Conservation (phyloP, 1,140 invertebrate genomes). For the Brachionus plicatilis region DNA sequence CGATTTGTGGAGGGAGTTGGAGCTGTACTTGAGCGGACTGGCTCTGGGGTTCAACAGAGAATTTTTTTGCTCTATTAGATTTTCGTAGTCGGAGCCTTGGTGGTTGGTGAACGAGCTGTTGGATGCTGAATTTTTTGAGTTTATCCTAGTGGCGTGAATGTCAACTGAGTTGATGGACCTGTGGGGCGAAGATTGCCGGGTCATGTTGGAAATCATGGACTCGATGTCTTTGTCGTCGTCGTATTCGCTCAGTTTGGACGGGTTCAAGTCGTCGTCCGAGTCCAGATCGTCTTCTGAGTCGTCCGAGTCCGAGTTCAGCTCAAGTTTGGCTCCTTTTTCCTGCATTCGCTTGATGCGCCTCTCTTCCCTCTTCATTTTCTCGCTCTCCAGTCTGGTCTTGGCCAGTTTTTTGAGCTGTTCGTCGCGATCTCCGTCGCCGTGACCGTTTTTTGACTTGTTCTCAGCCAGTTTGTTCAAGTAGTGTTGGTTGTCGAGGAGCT, state of each 20-base stretch:
- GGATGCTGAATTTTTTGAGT: constrained; percentile 6
- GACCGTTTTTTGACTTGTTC: background rate
- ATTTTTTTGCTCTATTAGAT: background rate
- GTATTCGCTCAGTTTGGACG: constrained; percentile 21
- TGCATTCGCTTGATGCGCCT: background rate
- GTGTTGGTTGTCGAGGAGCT: background rate
- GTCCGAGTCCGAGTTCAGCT: background rate
- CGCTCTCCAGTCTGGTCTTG: background rate
- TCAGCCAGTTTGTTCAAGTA: background rate
- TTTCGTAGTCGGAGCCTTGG: background rate
- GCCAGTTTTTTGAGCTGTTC: constrained; percentile 9
- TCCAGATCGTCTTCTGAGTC: constrained; percentile 1
- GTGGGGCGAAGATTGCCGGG: constrained; percentile 7
- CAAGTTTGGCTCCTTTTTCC: background rate
- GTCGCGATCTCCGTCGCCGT: background rate
- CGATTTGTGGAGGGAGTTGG: background rate
- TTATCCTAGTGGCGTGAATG: background rate
- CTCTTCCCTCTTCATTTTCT: background rate
- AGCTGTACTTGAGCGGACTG: background rate
- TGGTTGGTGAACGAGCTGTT: background rate
- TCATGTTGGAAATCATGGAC: constrained; percentile 15
- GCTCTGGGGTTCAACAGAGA: background rate
- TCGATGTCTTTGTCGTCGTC: constrained; percentile 17
- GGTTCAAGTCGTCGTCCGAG: background rate
- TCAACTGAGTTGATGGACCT: constrained; percentile 6